Base-by-base conservation (phyloP, 1,140 invertebrate genomes). In the Caenorhabditis briggsae region DNA sequence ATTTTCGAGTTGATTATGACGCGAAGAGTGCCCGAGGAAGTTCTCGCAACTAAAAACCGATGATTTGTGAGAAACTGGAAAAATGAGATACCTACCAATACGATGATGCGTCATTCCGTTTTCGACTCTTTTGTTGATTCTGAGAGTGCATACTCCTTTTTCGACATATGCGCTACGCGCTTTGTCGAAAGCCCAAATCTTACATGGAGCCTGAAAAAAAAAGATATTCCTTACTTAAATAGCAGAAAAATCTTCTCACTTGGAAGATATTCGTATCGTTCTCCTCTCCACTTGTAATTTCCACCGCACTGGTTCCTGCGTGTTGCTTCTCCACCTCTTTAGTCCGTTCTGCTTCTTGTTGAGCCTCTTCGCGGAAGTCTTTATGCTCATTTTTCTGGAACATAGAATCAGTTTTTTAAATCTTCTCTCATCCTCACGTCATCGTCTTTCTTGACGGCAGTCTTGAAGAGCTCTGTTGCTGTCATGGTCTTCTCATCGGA, bases 291-390 rank as follows among this genome's bases (percentile, higher is more conserved):
- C 53, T 83, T 0, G 48, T 83, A 16, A 83, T 61, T 50, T 83
- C 55, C 6, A 83, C 58, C 20, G 58, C 41, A 83, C 82, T 83
- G 5, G 82, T 83, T 61, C 55, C 58, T 6, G 82, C 82, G 8
- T 58, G 83, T 58, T 85, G 59, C 61, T 85, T 85, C 33, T 85
- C 83, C 5, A 61, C 50, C 55, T 85, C 83, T 50, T 85, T 85
- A 2, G 59, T 50, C 9, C 58, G 11, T 58, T 85, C 83, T 18
- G 83, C 83, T 55, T 64, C 64, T 74, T 55, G 43, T 41, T 85
- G 41, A 18, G 83, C 83, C 20, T 70, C 83, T 70, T 55, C 41
- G 41, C 83, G 48, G 43, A 83, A 83, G 58, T 83, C 23, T 25
- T 78, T 78, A 18, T n/a, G 18, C 11, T n/a, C 43, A 50, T 50